Evolutionary conservation across 2,888 invertebrate species (phyloP), one percentile per base, ranked within the genome.

Genomic region (Netelia inedita): DNA sequence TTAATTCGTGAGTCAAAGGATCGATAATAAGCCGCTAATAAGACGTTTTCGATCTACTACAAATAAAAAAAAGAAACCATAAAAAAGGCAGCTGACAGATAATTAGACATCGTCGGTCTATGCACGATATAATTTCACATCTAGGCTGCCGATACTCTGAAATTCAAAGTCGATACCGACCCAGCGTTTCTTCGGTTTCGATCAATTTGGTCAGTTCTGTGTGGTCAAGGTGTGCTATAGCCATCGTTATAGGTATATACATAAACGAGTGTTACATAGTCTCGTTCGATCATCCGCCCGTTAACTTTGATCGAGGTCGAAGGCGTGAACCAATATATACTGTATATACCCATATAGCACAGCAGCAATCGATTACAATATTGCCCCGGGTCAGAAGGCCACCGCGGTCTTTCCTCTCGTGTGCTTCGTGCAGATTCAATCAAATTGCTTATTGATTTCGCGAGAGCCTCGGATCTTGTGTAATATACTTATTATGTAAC

Each of bases 381-480:
- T 72, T 55, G 85, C 85, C 85, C 50, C 43, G 61, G 85, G 85
- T 79, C 84, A 50, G 21, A 50, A 79, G 63, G 78, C 85, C 81
- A 74, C 73, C 79, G 63, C 53, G 76, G 21, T 65, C 57, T 78
- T 71, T 74, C 74, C 57, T 28, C 43, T 75, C 65, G 53, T 41
- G 28, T 78, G 55, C 78, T 79, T 57, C 82, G 79, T 65, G 85
- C 69, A 72, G 81, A 85, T 85, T 85, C 85, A 82, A 85, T 85
- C 78, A 85, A 79, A 83, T 83, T 79, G 83, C 59, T 85, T 83
- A 86, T 86, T 86, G 86, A 86, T 86, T 86, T 86, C 83, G 79
- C 86, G 80, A 72, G 75, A 63, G 72, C 63, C 63, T 82, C 75
- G 16, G 55, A 71, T 65, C 78, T 55, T 46, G 53, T 43, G 72